A percentile compares a stretch with the other conserved stretches of the same genome.
Evolutionary conservation across 2,113 vertebrate genomes (phyloP).

Genomic region (Nibea albiflora): DNA sequence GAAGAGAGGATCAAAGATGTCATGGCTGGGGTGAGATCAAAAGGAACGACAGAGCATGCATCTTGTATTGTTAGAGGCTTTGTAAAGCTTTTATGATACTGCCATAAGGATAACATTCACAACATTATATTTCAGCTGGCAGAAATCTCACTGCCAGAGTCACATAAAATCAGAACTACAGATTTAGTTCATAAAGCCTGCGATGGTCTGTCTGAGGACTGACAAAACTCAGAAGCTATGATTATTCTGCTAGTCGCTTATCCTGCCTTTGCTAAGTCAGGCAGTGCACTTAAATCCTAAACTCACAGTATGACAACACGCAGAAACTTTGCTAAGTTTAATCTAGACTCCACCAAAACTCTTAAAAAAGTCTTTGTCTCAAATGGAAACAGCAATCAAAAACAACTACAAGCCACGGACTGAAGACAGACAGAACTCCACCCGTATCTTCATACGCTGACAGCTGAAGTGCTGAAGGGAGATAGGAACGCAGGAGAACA

Average conservation of each 20-base stretch:
- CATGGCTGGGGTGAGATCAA: conserved; percentile 68
- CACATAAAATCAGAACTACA: conserved; percentile 28
- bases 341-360: conserved; percentile 45
- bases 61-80: conserved; percentile 66
- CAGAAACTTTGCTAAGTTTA: conserved; percentile 35
- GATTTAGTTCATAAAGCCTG: conserved; percentile 30
- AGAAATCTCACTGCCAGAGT: conserved; percentile 39
- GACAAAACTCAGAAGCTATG: conserved; percentile 24
- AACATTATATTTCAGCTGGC: conserved; percentile 36
- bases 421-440: conserved; percentile 50
- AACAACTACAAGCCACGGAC: conserved; percentile 30
- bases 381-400: conserved; percentile 54
- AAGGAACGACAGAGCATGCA: conserved; percentile 61
- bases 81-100: conserved; percentile 62
- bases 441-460: conserved; percentile 45
- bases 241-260: conserved; percentile 43
- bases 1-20: conserved; percentile 74
- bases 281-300: conserved; percentile 27
- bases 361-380: conserved; percentile 28
- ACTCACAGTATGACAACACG: conserved; percentile 33
- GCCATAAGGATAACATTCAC: conserved; percentile 48
- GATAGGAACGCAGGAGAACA: conserved; percentile 68
- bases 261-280: conserved; percentile 43
- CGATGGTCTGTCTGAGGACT: conserved; percentile 18
- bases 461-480: conserved; percentile 64